A percentile compares a stretch with the other conserved stretches of the same genome.
phyloP scores from a whole-genome alignment of 2,113 vertebrate species.

The Hippocampus comes region DNA sequence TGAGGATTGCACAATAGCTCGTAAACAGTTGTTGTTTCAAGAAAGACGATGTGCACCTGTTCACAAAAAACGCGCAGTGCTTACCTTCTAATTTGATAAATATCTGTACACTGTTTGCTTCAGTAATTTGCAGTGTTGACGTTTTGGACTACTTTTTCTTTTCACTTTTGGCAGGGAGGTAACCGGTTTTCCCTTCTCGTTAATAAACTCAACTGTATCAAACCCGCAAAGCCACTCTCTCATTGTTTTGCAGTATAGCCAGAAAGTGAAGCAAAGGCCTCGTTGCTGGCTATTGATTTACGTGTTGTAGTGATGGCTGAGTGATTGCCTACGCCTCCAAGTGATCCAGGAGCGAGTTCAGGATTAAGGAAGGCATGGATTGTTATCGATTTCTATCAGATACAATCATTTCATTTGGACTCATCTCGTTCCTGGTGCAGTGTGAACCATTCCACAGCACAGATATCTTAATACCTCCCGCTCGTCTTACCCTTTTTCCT shows the following conservation, averaged over 20 bases:
- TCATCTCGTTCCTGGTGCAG: slow-evolving; percentile 69
- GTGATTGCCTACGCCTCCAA: slow-evolving; percentile 71
- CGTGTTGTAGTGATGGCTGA: slow-evolving; percentile 70
- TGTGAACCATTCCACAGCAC: slow-evolving; percentile 59
- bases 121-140: slow-evolving; percentile 43
- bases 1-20: slow-evolving; percentile 43
- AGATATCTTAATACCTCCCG: slow-evolving; percentile 70
- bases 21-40: slow-evolving; percentile 47
- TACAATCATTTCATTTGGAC: slow-evolving; percentile 80
- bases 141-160: slow-evolving; percentile 14
- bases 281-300: slow-evolving; percentile 64
- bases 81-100: slow-evolving; percentile 46
- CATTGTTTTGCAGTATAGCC: slow-evolving; percentile 56
- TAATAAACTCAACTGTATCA: slow-evolving; percentile 64
- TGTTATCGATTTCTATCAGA: slow-evolving; percentile 80
- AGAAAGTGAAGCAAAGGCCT: slow-evolving; percentile 55
- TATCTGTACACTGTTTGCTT: slow-evolving; percentile 43
- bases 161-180: slow-evolving; percentile 16
- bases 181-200: slow-evolving; percentile 47
- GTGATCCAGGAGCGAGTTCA: slow-evolving; percentile 69
- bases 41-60: slow-evolving; percentile 42
- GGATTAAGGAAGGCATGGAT: slow-evolving; percentile 78
- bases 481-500: slow-evolving; percentile 28
- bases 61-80: slow-evolving; percentile 43
- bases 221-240: slow-evolving; percentile 41